Evolutionary conservation across 2,888 invertebrate genomes (phyloP), one percentile per base, ranked within the genome.

Genomic region (Brachycybe producta): DNA sequence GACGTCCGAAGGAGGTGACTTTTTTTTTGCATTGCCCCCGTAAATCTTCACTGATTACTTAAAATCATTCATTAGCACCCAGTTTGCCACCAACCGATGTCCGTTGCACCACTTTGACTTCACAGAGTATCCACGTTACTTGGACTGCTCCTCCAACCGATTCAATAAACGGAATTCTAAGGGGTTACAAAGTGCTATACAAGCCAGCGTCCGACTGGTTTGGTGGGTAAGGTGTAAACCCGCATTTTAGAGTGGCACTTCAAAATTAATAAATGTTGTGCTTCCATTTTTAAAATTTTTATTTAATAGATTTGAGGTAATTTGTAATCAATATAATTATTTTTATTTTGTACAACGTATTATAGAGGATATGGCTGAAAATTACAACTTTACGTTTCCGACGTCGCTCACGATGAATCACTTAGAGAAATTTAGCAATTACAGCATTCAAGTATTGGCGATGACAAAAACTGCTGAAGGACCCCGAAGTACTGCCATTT

Each of bases 391-490:
- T 2, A 41, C 41, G 80, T 86, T 15, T 84, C 86, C 57, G 86
- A 85, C 62, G 87, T 90, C 69, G 87, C 87, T 59, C 1, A 88
- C 90, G 61, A 75, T 90, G 11, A 87, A 88, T 64, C 88, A 87
- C 47, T 74, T 95, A 50, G 85, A 87, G 68, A 92, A 91, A 67
- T 94, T 82, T 70, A 92, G 92, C 2, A 94, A 95, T 71, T 95
- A 94, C 69, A 92, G 90, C 52, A 87, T 95, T 79, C 90, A 92
- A 74, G 90, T 94, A 28, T 71, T 92, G 59, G 92, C 94, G 15
- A 92, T 84, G 61, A 94, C 94, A 3, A 83, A 90, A 51, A 92
- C 91, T 56, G 95, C 94, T 8, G 92, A 94, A 67, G 94, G 94
- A 54, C 91, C 90, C 36, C 79, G 87, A 58, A 82, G 84, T 58